Conservation (phyloP, 2,797 vertebrate species). For the Notolabrus celidotus region DNA sequence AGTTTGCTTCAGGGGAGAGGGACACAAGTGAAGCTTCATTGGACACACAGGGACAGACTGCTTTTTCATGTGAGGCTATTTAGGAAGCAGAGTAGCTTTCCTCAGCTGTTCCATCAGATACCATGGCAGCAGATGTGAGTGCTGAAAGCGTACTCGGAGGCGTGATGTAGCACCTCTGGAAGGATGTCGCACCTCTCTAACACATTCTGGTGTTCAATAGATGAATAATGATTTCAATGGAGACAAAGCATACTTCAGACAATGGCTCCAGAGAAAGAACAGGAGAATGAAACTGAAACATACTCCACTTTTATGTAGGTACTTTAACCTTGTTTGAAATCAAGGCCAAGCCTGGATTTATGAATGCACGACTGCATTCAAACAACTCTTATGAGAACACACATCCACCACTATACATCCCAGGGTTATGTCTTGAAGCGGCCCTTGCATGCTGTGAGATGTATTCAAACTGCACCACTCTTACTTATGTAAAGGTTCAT, state of each 20-base stretch:
- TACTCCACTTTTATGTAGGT: background rate
- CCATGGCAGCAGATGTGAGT: constrained; percentile 36
- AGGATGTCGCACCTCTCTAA: constrained; percentile 42
- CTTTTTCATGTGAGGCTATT: background rate
- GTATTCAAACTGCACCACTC: constrained; percentile 1
- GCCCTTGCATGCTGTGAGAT: background rate
- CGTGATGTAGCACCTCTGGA: constrained; percentile 52
- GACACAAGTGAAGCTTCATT: background rate
- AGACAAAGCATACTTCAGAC: constrained; percentile 8
- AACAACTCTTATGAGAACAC: background rate
- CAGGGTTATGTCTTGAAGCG: constrained; percentile 5
- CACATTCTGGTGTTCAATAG: constrained; percentile 17
- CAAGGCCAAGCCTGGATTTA: background rate
- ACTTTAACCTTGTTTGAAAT: background rate
- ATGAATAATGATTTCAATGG: constrained; percentile 14
- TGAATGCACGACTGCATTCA: constrained; percentile 2
- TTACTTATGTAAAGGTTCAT: constrained; percentile 20
- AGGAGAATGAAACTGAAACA: background rate
- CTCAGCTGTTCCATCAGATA: constrained; percentile 55
- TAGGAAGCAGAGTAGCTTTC: constrained; percentile 37
- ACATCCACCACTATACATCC: background rate
- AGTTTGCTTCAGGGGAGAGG: constrained; percentile 29
- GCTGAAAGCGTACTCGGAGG: constrained; percentile 34
- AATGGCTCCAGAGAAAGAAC: constrained; percentile 1
- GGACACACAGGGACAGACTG: constrained; percentile 1